A percentile compares a stretch with the other conserved stretches of the same genome.
Evolutionary conservation across 2,113 vertebrate genomes (phyloP).

Genomic region (Malaclemys terrapin): DNA sequence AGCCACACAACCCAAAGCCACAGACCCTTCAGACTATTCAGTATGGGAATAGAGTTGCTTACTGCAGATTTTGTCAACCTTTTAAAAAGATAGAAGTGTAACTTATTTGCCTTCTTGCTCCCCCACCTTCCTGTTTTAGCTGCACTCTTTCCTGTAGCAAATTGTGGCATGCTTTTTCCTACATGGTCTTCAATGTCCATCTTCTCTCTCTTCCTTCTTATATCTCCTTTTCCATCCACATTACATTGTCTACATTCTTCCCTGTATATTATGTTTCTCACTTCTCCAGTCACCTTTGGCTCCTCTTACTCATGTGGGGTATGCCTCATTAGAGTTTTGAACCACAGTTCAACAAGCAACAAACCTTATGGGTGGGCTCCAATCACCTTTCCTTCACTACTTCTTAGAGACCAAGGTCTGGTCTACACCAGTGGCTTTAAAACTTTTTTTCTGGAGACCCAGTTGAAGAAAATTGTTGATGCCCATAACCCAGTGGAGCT

Average conservation of each 20-base stretch:
- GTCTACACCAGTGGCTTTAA: too few species aligned
- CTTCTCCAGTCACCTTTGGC: neutral
- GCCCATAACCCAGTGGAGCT: too few species aligned
- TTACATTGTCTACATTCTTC: neutral
- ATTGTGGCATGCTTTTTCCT: accelerated
- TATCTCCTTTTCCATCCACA: neutral
- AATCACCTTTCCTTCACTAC: neutral
- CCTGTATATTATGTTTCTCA: neutral
- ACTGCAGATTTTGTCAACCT: neutral
- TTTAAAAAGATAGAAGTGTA: neutral
- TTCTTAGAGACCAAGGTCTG: neutral
- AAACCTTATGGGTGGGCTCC: neutral
- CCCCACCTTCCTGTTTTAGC: neutral
- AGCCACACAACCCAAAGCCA: neutral
- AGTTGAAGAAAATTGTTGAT: too few species aligned
- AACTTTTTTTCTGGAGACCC: too few species aligned
- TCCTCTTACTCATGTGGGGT: neutral
- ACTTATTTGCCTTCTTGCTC: neutral
- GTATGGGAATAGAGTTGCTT: neutral
- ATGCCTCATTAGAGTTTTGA: neutral
- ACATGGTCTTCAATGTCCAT: neutral
- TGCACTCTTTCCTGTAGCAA: neutral
- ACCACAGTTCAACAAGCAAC: neutral
- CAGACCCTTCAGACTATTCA: neutral
- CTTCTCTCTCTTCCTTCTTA: neutral